Base-by-base conservation (phyloP, 2,888 invertebrate species). In the Acleris cristana region DNA sequence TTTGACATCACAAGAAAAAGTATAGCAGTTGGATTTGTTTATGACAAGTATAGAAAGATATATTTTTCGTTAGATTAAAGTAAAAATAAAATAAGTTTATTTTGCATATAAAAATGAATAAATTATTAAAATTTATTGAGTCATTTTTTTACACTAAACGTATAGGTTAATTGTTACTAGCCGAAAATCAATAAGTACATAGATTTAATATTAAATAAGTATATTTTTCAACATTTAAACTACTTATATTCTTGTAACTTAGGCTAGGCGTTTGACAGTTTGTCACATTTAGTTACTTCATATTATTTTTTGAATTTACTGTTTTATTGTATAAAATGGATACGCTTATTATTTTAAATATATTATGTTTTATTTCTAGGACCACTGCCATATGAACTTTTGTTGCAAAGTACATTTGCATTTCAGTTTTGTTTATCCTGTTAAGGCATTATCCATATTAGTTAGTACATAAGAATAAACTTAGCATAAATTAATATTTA, bases 341-440 rank as follows among this genome's bases (percentile, higher is more conserved):
- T 90, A 91, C 91, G 91, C 91, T 91, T 91, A 91, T 88, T 90
- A 90, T 81, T 82, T 88, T 85, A 83, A 84, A 81, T 81, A 72
- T 66, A 61, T 71, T 71, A 72, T 69, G 76, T 72, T 72, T 74
- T 77, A 79, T 79, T 79, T 76, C 80, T 80, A 78, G 82, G 84
- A 78, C 77, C 80, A 88, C 89, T 89, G 90, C 90, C 90, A 90
- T 90, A 90, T 78, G 76, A 77, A 72, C 64, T 73, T 74, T 72
- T 62, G 67, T 73, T 74, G 72, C 68, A 69, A 70, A 69, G 63
- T 56, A 45, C 19, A 52, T 65, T 68, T 62, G 62, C 55, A 64
- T 72, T 71, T 72, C 65, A 60, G 55, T 70, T 70, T 54, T 69
- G 64, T 58, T 52, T 59, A 56, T 54, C 23, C 52, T 55, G 34